phyloP scores from a whole-genome alignment of 2,113 vertebrate genomes.

The Hydropotes inermis region DNA sequence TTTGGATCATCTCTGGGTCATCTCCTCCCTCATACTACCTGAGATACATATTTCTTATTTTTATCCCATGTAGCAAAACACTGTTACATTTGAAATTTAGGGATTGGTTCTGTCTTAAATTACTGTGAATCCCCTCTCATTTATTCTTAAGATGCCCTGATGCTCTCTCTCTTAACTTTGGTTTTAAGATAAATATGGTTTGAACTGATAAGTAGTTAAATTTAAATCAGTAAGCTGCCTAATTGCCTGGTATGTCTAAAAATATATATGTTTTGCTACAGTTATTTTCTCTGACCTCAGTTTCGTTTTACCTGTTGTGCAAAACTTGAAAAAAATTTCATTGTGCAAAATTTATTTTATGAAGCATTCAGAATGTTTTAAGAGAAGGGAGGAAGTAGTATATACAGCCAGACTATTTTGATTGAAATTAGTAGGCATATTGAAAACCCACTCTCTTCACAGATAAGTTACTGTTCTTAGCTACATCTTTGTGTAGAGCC shows the following conservation, averaged over 20 bases:
- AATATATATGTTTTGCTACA: background rate
- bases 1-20: background rate
- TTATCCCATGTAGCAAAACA: background rate
- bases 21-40: background rate
- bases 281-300: background rate
- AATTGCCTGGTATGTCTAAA: background rate
- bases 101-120: background rate
- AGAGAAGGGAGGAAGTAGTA: background rate
- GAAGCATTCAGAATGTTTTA: conserved; percentile 16
- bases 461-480: background rate
- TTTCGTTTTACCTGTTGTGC: background rate
- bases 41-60: background rate
- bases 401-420: background rate
- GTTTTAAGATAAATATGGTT: background rate
- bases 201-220: background rate
- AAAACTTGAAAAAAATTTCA: conserved; percentile 4
- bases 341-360: conserved; percentile 1
- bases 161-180: background rate
- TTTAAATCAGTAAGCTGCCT: background rate
- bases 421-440: conserved; percentile 1
- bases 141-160: background rate
- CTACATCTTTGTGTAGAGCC: background rate
- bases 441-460: background rate
- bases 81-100: background rate
- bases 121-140: background rate